A percentile compares a stretch with the other conserved stretches of the same genome.
Conservation (phyloP, 2,113 vertebrate genomes). For the Ptilonorhynchus violaceus region DNA sequence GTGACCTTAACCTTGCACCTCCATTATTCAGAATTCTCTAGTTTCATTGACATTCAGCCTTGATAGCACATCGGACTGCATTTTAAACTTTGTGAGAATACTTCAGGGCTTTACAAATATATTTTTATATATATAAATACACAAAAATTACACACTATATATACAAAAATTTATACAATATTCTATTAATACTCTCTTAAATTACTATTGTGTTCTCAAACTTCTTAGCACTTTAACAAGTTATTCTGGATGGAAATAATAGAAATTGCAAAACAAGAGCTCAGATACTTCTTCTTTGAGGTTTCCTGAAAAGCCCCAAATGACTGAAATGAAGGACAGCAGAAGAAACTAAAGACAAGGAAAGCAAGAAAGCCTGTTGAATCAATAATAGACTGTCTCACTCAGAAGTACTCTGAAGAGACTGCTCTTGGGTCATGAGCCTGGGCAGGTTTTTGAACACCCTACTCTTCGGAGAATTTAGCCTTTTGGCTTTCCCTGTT, state of each 20-base stretch:
- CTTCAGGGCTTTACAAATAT: neutral
- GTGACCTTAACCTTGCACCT: neutral
- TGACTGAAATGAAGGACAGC: constrained; percentile 28
- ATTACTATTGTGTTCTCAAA: neutral
- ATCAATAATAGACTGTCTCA: constrained; percentile 54
- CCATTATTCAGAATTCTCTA: neutral
- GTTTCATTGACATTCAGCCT: neutral
- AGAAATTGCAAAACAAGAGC: constrained; percentile 1
- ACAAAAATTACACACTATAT: neutral
- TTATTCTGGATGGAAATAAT: neutral
- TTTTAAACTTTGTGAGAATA: neutral
- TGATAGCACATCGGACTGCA: neutral
- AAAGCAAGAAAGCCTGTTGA: constrained; percentile 42
- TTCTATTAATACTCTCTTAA: neutral
- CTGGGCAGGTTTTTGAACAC: constrained; percentile 44
- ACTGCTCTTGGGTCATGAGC: constrained; percentile 18
- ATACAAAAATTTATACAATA: neutral
- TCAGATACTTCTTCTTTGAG: neutral
- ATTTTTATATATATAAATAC: neutral
- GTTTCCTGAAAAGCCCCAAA: constrained; percentile 29
- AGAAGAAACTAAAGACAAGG: constrained; percentile 20
- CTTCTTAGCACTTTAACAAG: neutral
- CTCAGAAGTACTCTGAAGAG: constrained; percentile 21
- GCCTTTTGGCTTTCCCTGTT: constrained; percentile 36
- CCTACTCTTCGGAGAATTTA: constrained; percentile 17